These are phyloP conservation scores for Ceratina calcarata DNA, from an alignment of 1,140 invertebrate species.

Conservation along the genomic window DNA sequence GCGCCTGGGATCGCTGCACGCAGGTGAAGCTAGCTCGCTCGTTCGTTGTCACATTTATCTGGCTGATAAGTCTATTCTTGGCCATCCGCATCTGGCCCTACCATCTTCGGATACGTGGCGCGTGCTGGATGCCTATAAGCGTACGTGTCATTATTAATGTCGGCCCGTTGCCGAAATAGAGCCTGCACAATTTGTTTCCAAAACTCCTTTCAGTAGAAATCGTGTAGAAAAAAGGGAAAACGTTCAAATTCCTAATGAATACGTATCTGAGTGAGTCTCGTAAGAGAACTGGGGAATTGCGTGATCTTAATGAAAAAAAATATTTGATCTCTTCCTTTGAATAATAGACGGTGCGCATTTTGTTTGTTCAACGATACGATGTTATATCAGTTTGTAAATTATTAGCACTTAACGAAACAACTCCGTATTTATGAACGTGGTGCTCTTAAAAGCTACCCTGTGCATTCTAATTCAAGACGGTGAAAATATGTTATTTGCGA, in stretches of 20 bases:
- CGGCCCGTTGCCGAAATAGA: slow-evolving; percentile 11
- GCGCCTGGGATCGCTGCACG: slow-evolving; percentile 39
- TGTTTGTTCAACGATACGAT: too few relatives aligned
- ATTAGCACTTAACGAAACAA: background rate
- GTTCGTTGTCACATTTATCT: slow-evolving; percentile 58
- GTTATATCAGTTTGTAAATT: background rate
- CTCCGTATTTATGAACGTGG: background rate
- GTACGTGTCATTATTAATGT: slow-evolving; percentile 49
- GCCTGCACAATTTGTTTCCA: background rate
- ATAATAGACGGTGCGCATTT: too few relatives aligned
- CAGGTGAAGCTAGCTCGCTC: slow-evolving; percentile 44
- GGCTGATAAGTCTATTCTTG: slow-evolving; percentile 55
- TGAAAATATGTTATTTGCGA: background rate
- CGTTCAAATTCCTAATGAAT: too few relatives aligned
- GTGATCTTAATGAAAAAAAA: too few relatives aligned
- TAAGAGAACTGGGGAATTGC: too few relatives aligned
- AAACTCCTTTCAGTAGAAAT: too few relatives aligned
- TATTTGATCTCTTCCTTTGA: too few relatives aligned
- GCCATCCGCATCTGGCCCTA: slow-evolving; percentile 37
- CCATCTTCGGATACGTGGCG: slow-evolving; percentile 49
- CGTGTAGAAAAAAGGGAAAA: too few relatives aligned
- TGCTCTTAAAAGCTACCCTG: background rate
- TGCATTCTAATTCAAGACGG: slow-evolving; percentile 9
- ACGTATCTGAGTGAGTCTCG: too few relatives aligned
- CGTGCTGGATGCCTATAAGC: slow-evolving; percentile 42